Evolutionary conservation across 1,140 invertebrate genomes (phyloP).

Genomic region (Lepidurus packardi): DNA sequence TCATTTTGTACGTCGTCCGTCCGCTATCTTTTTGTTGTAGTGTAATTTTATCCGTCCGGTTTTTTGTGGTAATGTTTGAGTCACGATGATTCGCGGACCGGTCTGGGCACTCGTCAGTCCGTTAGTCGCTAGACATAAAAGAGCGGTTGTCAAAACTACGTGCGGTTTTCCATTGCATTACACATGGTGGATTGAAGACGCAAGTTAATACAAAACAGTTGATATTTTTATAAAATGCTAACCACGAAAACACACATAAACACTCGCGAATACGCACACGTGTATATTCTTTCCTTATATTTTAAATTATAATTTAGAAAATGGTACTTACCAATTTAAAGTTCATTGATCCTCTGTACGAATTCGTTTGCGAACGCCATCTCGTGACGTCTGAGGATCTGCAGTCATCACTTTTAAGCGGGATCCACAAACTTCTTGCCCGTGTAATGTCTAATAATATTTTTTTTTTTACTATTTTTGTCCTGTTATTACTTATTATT

Average conservation of each 20-base stretch:
- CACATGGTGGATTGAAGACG: background rate
- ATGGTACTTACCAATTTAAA: background rate
- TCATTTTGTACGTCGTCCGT: constrained; percentile 10
- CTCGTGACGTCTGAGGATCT: constrained; percentile 54
- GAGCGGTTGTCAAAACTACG: constrained; percentile 6
- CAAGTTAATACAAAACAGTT: background rate
- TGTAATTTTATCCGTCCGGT: background rate
- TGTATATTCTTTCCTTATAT: background rate
- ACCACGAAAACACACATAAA: background rate
- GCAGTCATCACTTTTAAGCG: constrained; percentile 82
- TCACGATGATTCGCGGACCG: constrained; percentile 16
- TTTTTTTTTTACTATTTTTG: background rate
- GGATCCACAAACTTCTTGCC: constrained; percentile 73
- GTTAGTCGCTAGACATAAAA: constrained; percentile 12
- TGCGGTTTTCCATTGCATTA: background rate
- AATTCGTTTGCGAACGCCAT: constrained; percentile 33
- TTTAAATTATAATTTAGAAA: background rate
- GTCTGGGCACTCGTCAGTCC: background rate
- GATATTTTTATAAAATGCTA: too few species aligned
- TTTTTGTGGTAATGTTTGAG: background rate
- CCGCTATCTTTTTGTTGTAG: constrained; percentile 16
- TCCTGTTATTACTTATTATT: background rate
- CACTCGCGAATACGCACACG: background rate
- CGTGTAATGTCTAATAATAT: constrained; percentile 59
- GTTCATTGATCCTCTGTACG: constrained; percentile 33